phyloP scores from a whole-genome alignment of 2,113 vertebrate genomes.

The Synchiropus splendidus region DNA sequence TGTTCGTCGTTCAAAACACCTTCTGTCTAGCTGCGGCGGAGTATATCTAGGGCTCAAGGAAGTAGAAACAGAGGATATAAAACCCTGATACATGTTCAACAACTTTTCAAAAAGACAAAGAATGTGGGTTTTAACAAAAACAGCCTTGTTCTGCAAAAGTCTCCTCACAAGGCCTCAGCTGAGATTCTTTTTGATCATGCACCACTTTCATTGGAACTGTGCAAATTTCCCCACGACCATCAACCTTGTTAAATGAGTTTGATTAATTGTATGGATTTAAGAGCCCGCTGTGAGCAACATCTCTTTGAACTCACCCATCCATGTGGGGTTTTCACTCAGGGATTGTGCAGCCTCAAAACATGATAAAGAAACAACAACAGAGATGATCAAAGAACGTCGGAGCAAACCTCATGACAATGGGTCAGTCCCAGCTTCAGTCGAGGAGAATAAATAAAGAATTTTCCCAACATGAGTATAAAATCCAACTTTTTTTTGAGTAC shows the following conservation, averaged over 20 bases:
- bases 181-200: constrained; percentile 43
- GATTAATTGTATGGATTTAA: constrained; percentile 48
- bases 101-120: constrained; percentile 10
- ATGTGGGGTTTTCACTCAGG: constrained; percentile 25
- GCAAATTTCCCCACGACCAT: constrained; percentile 40
- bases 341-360: constrained; percentile 32
- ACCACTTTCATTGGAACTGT: constrained; percentile 47
- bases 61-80: constrained; percentile 23
- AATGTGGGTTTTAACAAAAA: background rate
- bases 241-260: constrained; percentile 45
- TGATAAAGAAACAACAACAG: constrained; percentile 4
- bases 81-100: constrained; percentile 25
- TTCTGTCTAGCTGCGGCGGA: too few species aligned
- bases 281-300: constrained; percentile 38
- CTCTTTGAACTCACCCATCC: constrained; percentile 36
- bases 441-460: constrained; percentile 38
- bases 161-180: constrained; percentile 28
- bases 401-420: constrained; percentile 51
- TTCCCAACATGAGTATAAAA: constrained; percentile 62
- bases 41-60: too few species aligned
- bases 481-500: constrained; percentile 43
- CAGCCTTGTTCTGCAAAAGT: too few species aligned
- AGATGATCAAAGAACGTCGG: constrained; percentile 37
- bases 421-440: constrained; percentile 55
- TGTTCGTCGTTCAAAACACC: too few species aligned